Conservation (phyloP, 2,888 invertebrate genomes). For the Allolobophora icterica region DNA sequence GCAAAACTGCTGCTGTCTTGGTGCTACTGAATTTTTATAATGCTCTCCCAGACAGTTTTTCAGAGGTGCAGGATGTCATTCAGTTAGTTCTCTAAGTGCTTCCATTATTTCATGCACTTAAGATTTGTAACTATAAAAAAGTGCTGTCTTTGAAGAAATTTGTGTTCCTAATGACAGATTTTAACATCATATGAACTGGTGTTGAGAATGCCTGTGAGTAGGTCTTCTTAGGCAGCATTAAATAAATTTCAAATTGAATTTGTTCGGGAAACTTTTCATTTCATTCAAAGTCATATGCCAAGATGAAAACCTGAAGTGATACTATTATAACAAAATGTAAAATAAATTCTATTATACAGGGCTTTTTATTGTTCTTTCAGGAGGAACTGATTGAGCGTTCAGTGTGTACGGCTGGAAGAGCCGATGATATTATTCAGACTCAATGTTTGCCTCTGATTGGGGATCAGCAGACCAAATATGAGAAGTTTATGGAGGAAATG, state of each 20-base stretch:
- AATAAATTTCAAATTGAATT: too few relatives aligned
- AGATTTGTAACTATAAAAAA: too few relatives aligned
- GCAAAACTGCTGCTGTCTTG: background rate
- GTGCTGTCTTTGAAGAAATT: too few relatives aligned
- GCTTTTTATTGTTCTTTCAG: constrained; percentile 46
- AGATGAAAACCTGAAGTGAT: background rate
- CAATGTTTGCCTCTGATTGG: constrained; percentile 62
- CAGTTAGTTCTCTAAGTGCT: too few relatives aligned
- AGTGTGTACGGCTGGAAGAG: constrained; percentile 53
- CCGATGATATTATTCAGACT: constrained; percentile 55
- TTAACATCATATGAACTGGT: too few relatives aligned
- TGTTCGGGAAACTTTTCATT: too few relatives aligned
- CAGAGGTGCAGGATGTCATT: too few relatives aligned
- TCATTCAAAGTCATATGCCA: too few relatives aligned
- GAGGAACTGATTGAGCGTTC: constrained; percentile 50
- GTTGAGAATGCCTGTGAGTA: too few relatives aligned
- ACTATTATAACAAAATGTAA: background rate
- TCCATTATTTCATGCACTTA: too few relatives aligned
- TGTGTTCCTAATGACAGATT: too few relatives aligned
- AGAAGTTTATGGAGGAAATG: constrained; percentile 59
- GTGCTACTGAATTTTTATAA: background rate
- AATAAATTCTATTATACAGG: background rate
- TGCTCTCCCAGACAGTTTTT: background rate
- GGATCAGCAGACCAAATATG: constrained; percentile 59
- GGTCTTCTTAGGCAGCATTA: too few relatives aligned